These are phyloP conservation scores for Struthidea cinerea DNA, from an alignment of 2,113 vertebrate genomes.

Conservation along the genomic window DNA sequence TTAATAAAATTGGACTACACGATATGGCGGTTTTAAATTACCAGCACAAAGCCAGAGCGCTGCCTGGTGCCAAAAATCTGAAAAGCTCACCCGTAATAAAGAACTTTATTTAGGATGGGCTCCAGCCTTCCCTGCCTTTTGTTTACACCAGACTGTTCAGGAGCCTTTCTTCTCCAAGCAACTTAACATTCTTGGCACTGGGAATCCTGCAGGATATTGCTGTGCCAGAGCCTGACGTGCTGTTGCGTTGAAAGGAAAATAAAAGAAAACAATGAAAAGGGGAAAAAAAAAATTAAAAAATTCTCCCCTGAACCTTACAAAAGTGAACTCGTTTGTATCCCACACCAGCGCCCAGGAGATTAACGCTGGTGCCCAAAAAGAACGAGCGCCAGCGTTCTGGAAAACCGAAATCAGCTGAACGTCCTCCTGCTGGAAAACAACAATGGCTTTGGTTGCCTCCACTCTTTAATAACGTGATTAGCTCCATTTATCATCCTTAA, in stretches of 20 bases:
- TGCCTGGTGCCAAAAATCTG: constrained; percentile 28
- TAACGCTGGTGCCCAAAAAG: not conserved
- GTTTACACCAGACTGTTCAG: constrained; percentile 44
- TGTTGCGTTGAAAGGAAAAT: not conserved
- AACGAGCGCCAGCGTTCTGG: not conserved
- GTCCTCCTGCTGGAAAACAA: not conserved
- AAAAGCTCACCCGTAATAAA: constrained; percentile 36
- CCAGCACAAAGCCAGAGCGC: not conserved
- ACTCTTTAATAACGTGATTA: constrained; percentile 16
- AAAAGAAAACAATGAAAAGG: not conserved
- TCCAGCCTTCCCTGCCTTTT: constrained; percentile 56
- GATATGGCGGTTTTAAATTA: constrained; percentile 9
- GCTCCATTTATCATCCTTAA: constrained; percentile 15
- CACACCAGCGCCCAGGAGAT: not conserved
- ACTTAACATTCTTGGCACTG: constrained; percentile 54
- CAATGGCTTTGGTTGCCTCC: not conserved
- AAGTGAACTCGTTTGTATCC: not conserved
- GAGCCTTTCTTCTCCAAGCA: constrained; percentile 50
- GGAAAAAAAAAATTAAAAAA: not conserved
- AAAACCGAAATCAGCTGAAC: not conserved
- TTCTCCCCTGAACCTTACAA: not conserved
- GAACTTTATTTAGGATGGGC: constrained; percentile 57
- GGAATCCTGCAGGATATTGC: constrained; percentile 16
- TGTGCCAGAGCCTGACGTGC: constrained; percentile 15
- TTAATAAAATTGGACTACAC: constrained; percentile 24